Evolutionary conservation across 1,140 invertebrate genomes (phyloP), one percentile per base, ranked within the genome.

Genomic region (Drosophila varians): DNA sequence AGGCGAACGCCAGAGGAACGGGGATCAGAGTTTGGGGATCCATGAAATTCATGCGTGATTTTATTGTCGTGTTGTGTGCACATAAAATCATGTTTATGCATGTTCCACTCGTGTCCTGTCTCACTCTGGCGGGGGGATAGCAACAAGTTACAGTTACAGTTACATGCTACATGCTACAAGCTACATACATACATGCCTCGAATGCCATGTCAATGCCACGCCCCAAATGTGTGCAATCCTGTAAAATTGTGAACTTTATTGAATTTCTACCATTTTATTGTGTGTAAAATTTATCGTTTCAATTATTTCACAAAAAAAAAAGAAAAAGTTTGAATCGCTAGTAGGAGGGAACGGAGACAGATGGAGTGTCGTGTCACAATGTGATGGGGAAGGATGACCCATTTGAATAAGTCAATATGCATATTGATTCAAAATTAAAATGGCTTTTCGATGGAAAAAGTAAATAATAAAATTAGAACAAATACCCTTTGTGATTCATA

Each of bases 1-100:
- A 40, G 46, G 21, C 1, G 40, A 14, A 16, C 16, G 19, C 19
- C 31, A 43, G n/a, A 16, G 19, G 16, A 56, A 8, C 38, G 23
- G 28, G 26, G 43, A 56, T 38, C 62, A 38, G 71, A 58, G 66
- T 57, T 77, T 77, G 74, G 76, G 65, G 73, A 71, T 56, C 74
- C 62, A 80, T 86, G 77, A 87, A 86, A 87, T 66, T 80, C 80
- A 86, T 86, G 80, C 80, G 80, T 86, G 82, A 86, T 86, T 86
- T 86, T 86, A 86, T 82, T 86, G 82, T 86, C 65, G 69, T 74
- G 77, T 82, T 87, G 76, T 80, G 82, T 87, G 74, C 69, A 72
- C 76, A 87, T 82, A 77, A 87, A 87, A 87, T 82, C 86, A 82
- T 86, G 77, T 74, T 77, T 77, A 77, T 87, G 82, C 62, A 77